Conservation (phyloP, 2,797 vertebrate species). For the Sebastes itinus region DNA sequence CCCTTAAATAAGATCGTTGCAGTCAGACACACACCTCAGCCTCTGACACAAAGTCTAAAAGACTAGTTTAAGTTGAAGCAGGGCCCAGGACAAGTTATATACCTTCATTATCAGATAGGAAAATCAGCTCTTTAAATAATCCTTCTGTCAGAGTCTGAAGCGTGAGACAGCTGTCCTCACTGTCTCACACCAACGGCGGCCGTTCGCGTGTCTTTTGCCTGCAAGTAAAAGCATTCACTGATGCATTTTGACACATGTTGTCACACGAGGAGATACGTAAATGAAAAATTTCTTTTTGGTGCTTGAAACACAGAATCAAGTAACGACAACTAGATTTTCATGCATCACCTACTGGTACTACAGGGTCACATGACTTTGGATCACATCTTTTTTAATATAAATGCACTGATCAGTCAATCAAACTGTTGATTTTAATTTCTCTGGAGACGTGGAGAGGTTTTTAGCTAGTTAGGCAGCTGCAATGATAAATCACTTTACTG, state of each 20-base stretch:
- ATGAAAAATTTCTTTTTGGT: background rate
- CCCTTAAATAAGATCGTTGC: background rate
- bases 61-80: background rate
- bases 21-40: slow-evolving; percentile 14
- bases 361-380: slow-evolving; percentile 67
- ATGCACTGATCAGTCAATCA: slow-evolving; percentile 54
- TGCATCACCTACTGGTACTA: slow-evolving; percentile 60
- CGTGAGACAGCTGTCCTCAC: slow-evolving; percentile 1
- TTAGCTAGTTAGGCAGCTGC: slow-evolving; percentile 81
- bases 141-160: slow-evolving; percentile 6
- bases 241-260: background rate
- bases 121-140: background rate
- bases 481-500: slow-evolving; percentile 75
- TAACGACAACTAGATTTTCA: background rate
- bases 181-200: background rate
- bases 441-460: slow-evolving; percentile 28
- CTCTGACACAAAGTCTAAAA: background rate
- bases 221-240: slow-evolving; percentile 10
- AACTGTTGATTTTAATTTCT: slow-evolving; percentile 40
- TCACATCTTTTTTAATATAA: slow-evolving; percentile 42
- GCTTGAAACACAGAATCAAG: slow-evolving; percentile 5
- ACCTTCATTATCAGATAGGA: slow-evolving; percentile 8
- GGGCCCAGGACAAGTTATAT: background rate
- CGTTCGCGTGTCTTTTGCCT: slow-evolving; percentile 1
- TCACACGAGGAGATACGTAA: background rate